Conservation (phyloP, 2,113 vertebrate genomes). For the Hippolais icterina region DNA sequence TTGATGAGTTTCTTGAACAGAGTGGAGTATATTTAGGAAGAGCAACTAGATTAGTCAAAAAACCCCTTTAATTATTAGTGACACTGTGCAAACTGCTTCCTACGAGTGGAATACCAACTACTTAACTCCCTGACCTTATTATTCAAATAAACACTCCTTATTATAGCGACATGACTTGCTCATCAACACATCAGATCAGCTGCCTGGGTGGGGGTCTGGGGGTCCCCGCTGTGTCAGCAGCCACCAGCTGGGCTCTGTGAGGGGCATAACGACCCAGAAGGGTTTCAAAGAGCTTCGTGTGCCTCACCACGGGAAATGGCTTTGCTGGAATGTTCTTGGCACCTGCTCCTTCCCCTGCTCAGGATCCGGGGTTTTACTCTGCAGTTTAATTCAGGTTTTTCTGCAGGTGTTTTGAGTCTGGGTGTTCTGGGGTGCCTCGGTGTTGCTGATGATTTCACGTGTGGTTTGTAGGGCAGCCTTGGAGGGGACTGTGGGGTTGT, state of each 20-base stretch:
- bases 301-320: fast-evolving
- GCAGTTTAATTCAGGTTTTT: not conserved
- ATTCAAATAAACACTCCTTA: constrained; percentile 80
- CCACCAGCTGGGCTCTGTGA: not conserved
- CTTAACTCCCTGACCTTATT: constrained; percentile 83
- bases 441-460: fast-evolving
- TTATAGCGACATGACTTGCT: constrained; percentile 54
- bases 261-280: not conserved
- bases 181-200: constrained; percentile 52
- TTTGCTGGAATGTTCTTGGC: not conserved
- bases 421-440: fast-evolving
- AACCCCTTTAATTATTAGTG: constrained; percentile 88
- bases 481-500: fast-evolving
- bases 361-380: not conserved
- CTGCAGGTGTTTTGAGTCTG: not conserved
- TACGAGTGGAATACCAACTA: constrained; percentile 82
- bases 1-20: constrained; percentile 84
- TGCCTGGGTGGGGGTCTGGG: constrained; percentile 46
- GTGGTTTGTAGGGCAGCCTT: not conserved
- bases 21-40: constrained; percentile 82
- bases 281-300: fast-evolving
- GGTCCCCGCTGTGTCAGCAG: constrained; percentile 22
- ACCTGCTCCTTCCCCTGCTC: not conserved
- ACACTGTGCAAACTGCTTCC: constrained; percentile 83
- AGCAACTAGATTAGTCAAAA: constrained; percentile 82